Base-by-base conservation (phyloP, 2,113 vertebrate genomes). In the Empidonax alnorum region DNA sequence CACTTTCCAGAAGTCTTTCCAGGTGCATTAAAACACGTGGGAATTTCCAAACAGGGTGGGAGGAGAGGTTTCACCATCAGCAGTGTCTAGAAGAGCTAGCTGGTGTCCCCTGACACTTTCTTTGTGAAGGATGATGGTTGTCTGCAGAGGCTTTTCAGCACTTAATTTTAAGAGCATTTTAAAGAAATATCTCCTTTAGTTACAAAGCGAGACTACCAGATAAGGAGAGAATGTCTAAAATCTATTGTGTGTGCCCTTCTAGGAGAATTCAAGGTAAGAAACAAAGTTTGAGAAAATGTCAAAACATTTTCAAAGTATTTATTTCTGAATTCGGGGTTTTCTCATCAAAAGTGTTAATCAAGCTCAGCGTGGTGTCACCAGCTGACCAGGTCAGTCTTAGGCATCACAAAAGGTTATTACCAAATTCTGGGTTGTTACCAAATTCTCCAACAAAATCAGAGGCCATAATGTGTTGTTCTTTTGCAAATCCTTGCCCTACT, bases 91-190 rank as follows among this genome's bases (percentile, higher is more conserved):
- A 92, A 80, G 53, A 76, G 44, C 75, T 49, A 41, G 50, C 46
- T 50, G 31, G 24, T 83, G 75, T 92, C 67, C 83, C 72, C 61
- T 84, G 76, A 68, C 49, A 25, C 35, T 72, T 82, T 6, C 42
- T 50, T 91, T 89, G 87, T 66, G 76, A 28, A 86, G 27, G 65
- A n/a, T 83, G 41, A 23, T 1, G 5, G 25, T 69, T 11, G 3
- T 84, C 87, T 81, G 61, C 68, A 84, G 68, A 81, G 50, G 25
- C 59, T 91, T 94, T 85, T 89, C 65, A 84, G 59, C 94, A 42
- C 37, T 47, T 74, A 53, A 66, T 80, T 86, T 94, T 69, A 65
- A 83, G 41, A 86, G 44, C 44, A 61, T 92, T 81, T 94, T 77
- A 69, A 83, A 73, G 78, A 88, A 90, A 65, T 69, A 11, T 84